Conservation (phyloP, 2,888 invertebrate species). For the Schizaphis graminum region DNA sequence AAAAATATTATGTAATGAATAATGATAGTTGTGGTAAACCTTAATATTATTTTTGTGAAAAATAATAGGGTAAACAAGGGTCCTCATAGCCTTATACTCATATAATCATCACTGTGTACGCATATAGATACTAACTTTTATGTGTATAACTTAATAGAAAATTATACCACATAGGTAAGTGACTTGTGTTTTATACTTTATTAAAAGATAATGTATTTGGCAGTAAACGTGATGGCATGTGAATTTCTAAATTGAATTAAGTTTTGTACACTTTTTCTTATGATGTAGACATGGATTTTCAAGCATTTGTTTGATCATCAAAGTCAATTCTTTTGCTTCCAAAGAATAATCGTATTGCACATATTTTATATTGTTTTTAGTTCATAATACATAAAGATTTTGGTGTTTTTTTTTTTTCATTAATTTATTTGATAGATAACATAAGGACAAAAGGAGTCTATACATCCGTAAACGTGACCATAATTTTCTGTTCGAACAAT, state of each 20-base stretch:
- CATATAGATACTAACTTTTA: neutral
- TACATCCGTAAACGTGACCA: slow-evolving; percentile 11
- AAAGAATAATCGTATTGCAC: neutral
- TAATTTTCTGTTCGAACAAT: slow-evolving; percentile 27
- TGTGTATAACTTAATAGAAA: neutral
- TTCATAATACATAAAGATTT: slow-evolving; percentile 25
- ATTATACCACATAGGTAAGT: neutral
- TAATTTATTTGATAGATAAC: slow-evolving; percentile 21
- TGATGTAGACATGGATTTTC: neutral
- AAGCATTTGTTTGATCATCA: slow-evolving; percentile 3
- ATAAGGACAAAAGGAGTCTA: slow-evolving; percentile 4
- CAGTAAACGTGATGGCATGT: neutral
- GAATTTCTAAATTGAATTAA: neutral
- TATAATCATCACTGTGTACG: neutral
- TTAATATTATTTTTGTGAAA: neutral
- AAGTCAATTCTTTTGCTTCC: neutral
- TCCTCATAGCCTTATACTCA: neutral
- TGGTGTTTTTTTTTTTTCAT: slow-evolving; percentile 5
- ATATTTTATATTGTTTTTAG: slow-evolving; percentile 8
- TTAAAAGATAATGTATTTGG: neutral
- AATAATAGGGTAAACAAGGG: neutral
- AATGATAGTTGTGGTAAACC: neutral
- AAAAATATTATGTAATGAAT: neutral
- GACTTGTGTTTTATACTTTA: neutral
- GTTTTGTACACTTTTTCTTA: neutral